phyloP scores from a whole-genome alignment of 2,113 vertebrate species.

The Nycticebus coucang region DNA sequence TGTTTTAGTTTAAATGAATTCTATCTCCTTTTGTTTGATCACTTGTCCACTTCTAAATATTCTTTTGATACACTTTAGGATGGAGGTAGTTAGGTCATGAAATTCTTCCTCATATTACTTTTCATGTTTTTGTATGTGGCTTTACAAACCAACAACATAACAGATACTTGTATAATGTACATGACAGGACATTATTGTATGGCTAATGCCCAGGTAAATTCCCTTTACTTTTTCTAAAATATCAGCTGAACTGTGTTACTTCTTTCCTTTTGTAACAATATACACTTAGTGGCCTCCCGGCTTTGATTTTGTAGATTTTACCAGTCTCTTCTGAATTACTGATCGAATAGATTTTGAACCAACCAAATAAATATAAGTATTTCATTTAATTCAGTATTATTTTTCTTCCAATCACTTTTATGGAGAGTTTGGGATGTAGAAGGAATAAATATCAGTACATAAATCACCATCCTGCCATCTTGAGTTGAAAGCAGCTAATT shows the following conservation, averaged over 20 bases:
- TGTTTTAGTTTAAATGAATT: background rate
- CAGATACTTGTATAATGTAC: background rate
- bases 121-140: background rate
- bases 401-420: background rate
- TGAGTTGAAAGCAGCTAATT: background rate
- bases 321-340: background rate
- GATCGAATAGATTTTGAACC: background rate
- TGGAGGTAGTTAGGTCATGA: background rate
- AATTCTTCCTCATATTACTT: background rate
- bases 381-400: constrained; percentile 17
- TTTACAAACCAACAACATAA: background rate
- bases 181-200: background rate
- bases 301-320: background rate
- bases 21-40: background rate
- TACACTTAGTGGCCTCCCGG: background rate
- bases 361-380: background rate
- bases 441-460: background rate
- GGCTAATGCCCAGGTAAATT: background rate
- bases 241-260: background rate
- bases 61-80: background rate
- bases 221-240: background rate
- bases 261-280: background rate
- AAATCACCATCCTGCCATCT: background rate
- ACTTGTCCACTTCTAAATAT: background rate
- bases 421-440: background rate